A percentile compares a stretch with the other conserved stretches of the same genome.
phyloP scores from a whole-genome alignment of 2,888 invertebrate species.

The Amphimallon solstitiale region DNA sequence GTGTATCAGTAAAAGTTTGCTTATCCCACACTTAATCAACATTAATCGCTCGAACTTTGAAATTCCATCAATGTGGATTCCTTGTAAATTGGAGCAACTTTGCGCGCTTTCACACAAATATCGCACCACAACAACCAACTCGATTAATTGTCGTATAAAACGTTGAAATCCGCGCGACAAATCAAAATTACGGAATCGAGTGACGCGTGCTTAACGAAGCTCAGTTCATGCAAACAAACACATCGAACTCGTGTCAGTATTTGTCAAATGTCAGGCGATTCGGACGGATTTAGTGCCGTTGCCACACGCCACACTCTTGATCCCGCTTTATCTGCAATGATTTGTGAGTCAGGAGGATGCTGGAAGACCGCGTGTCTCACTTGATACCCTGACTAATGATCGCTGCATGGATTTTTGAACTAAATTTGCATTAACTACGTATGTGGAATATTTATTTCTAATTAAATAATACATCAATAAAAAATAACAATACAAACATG shows the following conservation, averaged over 20 bases:
- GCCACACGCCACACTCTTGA: conserved; percentile 51
- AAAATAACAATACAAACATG: not conserved
- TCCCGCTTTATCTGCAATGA: conserved; percentile 60
- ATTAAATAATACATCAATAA: not conserved
- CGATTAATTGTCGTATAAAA: conserved; percentile 33
- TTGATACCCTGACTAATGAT: conserved; percentile 56
- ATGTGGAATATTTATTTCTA: not conserved
- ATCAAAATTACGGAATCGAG: conserved; percentile 46
- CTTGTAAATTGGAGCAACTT: conserved; percentile 15
- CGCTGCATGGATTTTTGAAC: conserved; percentile 53
- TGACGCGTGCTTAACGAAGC: conserved; percentile 36
- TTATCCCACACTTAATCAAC: conserved; percentile 20
- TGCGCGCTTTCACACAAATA: not conserved
- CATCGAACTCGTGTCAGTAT: conserved; percentile 51
- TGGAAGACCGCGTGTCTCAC: conserved; percentile 48
- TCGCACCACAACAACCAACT: not conserved
- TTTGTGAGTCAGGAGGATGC: conserved; percentile 59
- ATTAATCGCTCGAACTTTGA: conserved; percentile 28
- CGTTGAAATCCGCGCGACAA: conserved; percentile 42
- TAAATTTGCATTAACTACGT: not conserved
- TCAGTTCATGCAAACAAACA: conserved; percentile 38
- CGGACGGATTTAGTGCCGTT: conserved; percentile 52
- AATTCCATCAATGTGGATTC: conserved; percentile 27
- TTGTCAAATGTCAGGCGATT: conserved; percentile 59
- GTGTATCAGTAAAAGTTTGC: conserved; percentile 19